Conservation (phyloP, 1,140 invertebrate species). For the Limonius californicus region DNA sequence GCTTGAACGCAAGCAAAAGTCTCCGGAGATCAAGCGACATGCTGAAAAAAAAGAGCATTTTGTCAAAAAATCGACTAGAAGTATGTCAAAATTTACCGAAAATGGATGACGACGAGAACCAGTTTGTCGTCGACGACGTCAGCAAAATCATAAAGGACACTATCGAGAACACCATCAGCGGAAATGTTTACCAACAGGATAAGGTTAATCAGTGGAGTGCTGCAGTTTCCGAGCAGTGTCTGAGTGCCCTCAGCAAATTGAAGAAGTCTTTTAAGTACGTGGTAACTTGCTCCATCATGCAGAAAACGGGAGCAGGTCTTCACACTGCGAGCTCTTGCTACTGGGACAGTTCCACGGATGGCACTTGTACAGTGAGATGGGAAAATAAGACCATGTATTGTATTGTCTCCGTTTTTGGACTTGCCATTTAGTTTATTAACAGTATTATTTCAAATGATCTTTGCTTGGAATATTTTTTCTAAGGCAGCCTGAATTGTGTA, state of each 20-base stretch:
- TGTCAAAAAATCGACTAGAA: constrained; percentile 2
- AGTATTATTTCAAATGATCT: not conserved
- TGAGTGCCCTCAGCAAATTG: constrained; percentile 86
- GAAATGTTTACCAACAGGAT: constrained; percentile 89
- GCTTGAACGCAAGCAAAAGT: not conserved
- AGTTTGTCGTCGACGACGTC: constrained; percentile 64
- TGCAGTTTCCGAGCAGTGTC: constrained; percentile 88
- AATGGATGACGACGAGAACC: constrained; percentile 43
- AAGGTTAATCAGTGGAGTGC: constrained; percentile 98
- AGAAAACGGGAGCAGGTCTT: constrained; percentile 95
- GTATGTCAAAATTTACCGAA: constrained; percentile 27
- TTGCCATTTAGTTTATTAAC: constrained; percentile 39
- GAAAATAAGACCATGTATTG: constrained; percentile 99
- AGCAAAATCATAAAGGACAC: constrained; percentile 97
- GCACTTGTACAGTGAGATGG: constrained; percentile 95
- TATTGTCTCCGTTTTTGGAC: constrained; percentile 60
- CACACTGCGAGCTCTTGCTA: constrained; percentile 97
- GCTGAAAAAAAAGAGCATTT: not conserved
- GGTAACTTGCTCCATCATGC: constrained; percentile 96
- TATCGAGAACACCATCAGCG: constrained; percentile 90
- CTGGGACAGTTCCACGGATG: constrained; percentile 96
- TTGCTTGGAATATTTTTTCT: no score
- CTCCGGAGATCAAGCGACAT: not conserved
- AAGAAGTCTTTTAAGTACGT: constrained; percentile 89
- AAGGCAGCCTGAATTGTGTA: no score